A percentile compares a stretch with the other conserved stretches of the same genome.
phyloP scores from a whole-genome alignment of 1,140 invertebrate genomes.

The Drosophila virilis region DNA sequence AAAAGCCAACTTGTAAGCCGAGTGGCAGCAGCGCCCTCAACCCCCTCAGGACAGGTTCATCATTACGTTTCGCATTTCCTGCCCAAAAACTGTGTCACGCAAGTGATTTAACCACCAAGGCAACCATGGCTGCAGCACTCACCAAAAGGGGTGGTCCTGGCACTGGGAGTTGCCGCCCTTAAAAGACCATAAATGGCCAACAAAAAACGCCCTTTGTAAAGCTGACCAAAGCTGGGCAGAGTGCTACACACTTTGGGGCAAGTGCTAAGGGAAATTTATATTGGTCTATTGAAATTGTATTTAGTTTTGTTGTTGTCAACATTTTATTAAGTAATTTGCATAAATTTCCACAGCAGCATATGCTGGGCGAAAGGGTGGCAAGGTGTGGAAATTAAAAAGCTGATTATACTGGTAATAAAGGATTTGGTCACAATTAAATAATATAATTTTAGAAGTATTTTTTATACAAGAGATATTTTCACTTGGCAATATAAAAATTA shows the following conservation, averaged over 20 bases:
- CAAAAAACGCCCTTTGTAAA: constrained; percentile 55
- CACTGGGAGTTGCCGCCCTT: constrained; percentile 26
- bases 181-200: constrained; percentile 71
- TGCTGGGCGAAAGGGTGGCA: constrained; percentile 40
- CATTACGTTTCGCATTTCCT: constrained; percentile 34
- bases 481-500: too few species aligned
- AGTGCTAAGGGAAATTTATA: constrained; percentile 29
- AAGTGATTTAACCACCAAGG: constrained; percentile 48
- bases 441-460: not conserved
- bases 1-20: not conserved
- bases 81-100: constrained; percentile 52
- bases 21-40: not conserved
- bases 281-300: constrained; percentile 79
- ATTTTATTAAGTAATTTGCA: constrained; percentile 82
- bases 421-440: constrained; percentile 4
- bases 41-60: constrained; percentile 54
- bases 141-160: constrained; percentile 55
- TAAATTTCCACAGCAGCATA: constrained; percentile 68
- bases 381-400: constrained; percentile 44
- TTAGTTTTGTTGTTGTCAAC: constrained; percentile 71
- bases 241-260: constrained; percentile 1
- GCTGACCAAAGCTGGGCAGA: constrained; percentile 4
- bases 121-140: constrained; percentile 28
- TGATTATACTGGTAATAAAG: constrained; percentile 36
- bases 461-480: too few species aligned